Conservation (phyloP, 2,888 invertebrate species). For the Drosophila subsilvestris region DNA sequence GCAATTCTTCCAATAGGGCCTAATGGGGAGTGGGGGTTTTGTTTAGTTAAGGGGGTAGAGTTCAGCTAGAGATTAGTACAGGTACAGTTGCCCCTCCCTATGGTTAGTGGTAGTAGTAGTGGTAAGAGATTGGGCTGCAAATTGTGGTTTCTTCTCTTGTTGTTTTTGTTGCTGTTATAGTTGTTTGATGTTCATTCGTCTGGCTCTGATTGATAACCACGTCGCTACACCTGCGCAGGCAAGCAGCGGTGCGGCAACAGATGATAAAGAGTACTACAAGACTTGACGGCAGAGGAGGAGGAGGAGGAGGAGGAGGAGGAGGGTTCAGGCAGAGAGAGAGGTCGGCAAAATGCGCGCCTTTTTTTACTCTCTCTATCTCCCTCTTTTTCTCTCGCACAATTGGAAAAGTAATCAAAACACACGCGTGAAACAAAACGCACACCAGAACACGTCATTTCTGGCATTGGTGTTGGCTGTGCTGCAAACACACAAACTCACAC, state of each 20-base stretch:
- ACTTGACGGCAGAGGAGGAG: background rate
- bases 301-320: too few species aligned
- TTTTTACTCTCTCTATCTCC: conserved; percentile 32
- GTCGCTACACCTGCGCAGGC: conserved; percentile 75
- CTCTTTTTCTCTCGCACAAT: conserved; percentile 60
- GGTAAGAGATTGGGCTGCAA: conserved; percentile 3
- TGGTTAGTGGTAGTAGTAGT: conserved; percentile 41
- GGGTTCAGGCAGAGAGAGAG: background rate
- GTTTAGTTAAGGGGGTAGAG: background rate
- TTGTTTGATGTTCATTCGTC: conserved; percentile 35
- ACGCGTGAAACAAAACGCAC: conserved; percentile 69
- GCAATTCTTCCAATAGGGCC: conserved; percentile 23
- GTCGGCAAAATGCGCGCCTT: conserved; percentile 72
- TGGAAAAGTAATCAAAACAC: conserved; percentile 79
- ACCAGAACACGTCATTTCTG: conserved; percentile 50
- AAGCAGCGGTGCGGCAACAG: conserved; percentile 64
- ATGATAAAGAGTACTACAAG: conserved; percentile 30
- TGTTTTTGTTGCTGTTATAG: conserved; percentile 41
- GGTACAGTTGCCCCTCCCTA: conserved; percentile 55
- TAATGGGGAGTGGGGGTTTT: background rate
- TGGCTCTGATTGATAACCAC: conserved; percentile 57
- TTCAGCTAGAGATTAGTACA: conserved; percentile 50
- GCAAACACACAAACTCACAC: conserved; percentile 5
- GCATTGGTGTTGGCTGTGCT: conserved; percentile 59
- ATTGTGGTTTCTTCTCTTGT: conserved; percentile 49